phyloP scores from a whole-genome alignment of 2,113 vertebrate genomes.

The Sialia sialis region DNA sequence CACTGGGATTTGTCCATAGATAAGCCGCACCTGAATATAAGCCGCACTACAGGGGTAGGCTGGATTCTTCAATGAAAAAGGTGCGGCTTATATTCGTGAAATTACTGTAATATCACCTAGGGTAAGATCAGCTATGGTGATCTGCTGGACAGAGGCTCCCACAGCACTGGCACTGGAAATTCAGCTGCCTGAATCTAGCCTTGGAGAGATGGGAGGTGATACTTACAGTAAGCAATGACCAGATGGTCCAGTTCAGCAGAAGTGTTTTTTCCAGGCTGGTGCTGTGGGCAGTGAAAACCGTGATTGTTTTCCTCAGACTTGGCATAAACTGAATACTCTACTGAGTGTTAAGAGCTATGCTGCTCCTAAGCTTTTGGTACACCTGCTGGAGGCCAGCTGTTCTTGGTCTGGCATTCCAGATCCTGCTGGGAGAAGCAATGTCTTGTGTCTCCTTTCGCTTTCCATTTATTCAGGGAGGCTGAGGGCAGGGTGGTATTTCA shows the following conservation, averaged over 20 bases:
- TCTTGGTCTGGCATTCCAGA: background rate
- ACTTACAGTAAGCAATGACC: rapidly evolving
- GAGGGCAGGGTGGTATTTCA: background rate
- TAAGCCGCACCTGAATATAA: no score
- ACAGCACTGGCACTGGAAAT: background rate
- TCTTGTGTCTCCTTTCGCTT: background rate
- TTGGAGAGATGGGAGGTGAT: background rate
- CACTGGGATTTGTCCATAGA: no score
- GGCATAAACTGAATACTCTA: background rate
- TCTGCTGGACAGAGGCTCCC: background rate
- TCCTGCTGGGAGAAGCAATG: background rate
- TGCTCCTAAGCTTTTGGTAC: background rate
- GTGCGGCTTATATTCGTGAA: no score
- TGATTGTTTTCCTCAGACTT: background rate
- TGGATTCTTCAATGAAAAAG: no score
- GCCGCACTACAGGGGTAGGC: no score
- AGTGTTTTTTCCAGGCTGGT: background rate
- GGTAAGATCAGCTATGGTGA: background rate
- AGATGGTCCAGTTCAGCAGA: background rate
- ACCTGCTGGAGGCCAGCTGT: slow-evolving; percentile 6
- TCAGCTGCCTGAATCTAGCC: background rate
- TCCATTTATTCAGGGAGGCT: background rate
- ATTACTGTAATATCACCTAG: background rate
- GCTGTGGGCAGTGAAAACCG: background rate
- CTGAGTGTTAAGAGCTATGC: background rate